Conservation (phyloP, 2,888 invertebrate genomes). For the Ramazzottius varieornatus region DNA sequence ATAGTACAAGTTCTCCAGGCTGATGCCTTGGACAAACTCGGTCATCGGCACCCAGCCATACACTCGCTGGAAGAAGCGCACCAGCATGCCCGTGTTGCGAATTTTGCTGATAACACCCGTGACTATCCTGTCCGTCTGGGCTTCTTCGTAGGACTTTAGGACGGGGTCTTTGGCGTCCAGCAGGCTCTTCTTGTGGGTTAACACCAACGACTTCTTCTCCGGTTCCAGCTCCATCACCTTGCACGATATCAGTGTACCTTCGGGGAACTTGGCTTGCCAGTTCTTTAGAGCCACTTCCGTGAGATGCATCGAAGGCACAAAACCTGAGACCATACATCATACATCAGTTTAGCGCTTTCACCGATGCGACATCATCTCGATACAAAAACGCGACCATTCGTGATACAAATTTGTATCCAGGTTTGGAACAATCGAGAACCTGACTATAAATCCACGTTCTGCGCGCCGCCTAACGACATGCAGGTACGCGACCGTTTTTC, state of each 20-base stretch:
- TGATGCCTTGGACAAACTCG: constrained; percentile 2
- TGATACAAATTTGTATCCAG: no score
- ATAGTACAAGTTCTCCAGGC: constrained; percentile 3
- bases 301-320: neutral
- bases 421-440: no score
- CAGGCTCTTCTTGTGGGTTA: constrained; percentile 2
- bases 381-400: no score
- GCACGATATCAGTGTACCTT: neutral
- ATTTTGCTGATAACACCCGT: neutral
- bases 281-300: neutral
- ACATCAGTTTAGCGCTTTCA: neutral
- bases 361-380: no score
- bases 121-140: neutral
- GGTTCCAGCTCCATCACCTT: neutral
- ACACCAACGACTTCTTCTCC: neutral
- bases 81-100: neutral
- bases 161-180: neutral
- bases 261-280: neutral
- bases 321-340: neutral
- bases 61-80: neutral
- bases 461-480: no score
- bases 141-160: neutral
- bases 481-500: no score
- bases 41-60: neutral
- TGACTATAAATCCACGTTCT: no score